These are phyloP conservation scores for Grantiella picta DNA, from an alignment of 2,113 vertebrate genomes.

Conservation along the genomic window DNA sequence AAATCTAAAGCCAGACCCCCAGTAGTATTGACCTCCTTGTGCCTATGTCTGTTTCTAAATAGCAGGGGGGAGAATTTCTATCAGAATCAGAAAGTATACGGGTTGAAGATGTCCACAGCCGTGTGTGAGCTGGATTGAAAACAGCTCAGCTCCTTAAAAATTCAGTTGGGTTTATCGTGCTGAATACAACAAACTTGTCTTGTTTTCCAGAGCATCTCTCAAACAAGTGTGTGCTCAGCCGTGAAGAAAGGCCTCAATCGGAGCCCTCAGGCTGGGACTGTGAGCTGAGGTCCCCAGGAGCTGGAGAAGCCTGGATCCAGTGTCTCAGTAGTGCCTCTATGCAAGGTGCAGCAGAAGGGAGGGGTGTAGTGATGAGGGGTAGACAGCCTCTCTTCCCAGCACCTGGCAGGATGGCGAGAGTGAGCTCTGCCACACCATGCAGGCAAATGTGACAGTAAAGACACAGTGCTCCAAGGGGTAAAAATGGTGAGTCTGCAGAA, in stretches of 20 bases:
- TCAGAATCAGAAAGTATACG: not conserved
- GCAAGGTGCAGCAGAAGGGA: not conserved
- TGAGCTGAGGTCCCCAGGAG: not conserved
- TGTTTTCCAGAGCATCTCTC: not conserved
- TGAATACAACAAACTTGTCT: not conserved
- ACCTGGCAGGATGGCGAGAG: accelerated
- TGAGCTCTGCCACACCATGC: accelerated
- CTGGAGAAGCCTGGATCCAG: not conserved
- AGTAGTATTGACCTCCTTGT: not conserved
- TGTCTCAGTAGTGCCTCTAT: not conserved
- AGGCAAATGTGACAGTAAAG: accelerated
- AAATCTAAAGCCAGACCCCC: not conserved
- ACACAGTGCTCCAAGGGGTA: not conserved
- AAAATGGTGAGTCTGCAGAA: not conserved
- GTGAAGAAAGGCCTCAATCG: not conserved
- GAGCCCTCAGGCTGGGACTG: not conserved
- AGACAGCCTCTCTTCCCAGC: not conserved
- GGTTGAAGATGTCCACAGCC: not conserved
- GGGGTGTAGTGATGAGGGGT: not conserved
- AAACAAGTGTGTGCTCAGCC: not conserved
- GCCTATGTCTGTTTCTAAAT: not conserved
- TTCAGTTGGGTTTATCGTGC: not conserved
- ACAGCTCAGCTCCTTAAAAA: not conserved
- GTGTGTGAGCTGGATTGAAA: not conserved
- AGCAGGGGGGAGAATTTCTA: not conserved